Evolutionary conservation across 2,113 vertebrate species (phyloP).

Genomic region (Eupsittula cactorum): DNA sequence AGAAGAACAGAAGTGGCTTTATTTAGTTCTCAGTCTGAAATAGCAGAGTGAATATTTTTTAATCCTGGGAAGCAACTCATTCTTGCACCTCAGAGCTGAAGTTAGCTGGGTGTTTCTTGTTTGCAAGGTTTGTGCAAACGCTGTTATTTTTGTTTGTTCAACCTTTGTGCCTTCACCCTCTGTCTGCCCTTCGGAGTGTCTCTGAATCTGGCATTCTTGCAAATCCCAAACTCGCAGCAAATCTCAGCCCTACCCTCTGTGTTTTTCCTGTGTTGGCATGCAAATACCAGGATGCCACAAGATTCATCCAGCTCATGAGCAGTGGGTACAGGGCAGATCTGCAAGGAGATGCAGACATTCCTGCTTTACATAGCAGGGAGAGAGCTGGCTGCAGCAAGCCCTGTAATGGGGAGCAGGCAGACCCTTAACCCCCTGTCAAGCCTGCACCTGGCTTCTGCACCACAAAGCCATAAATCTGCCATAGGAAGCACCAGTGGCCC

Average conservation of each 20-base stretch:
- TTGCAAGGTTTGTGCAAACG: not conserved
- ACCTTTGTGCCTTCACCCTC: constrained; percentile 6
- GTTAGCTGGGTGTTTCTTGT: not conserved
- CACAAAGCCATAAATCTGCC: not conserved
- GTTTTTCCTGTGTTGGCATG: not conserved
- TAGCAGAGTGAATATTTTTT: not conserved
- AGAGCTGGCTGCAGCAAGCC: not conserved
- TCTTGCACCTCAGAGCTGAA: not conserved
- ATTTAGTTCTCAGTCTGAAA: constrained; percentile 45
- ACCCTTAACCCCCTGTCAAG: not conserved
- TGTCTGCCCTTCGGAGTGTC: not conserved
- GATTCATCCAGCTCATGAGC: not conserved
- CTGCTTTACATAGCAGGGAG: fast-evolving
- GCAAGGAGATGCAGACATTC: not conserved
- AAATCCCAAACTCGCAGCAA: not conserved
- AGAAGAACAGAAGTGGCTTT: constrained; percentile 13
- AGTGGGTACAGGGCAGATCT: not conserved
- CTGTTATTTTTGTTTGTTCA: constrained; percentile 16
- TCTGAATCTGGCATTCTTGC: constrained; percentile 3
- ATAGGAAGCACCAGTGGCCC: fast-evolving
- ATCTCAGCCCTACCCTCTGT: not conserved
- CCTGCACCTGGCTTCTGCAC: not conserved
- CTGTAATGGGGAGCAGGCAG: not conserved
- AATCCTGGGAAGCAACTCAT: not conserved
- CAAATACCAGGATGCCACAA: not conserved